Evolutionary conservation across 2,113 vertebrate species (phyloP).

Genomic region (Setophaga coronata): DNA sequence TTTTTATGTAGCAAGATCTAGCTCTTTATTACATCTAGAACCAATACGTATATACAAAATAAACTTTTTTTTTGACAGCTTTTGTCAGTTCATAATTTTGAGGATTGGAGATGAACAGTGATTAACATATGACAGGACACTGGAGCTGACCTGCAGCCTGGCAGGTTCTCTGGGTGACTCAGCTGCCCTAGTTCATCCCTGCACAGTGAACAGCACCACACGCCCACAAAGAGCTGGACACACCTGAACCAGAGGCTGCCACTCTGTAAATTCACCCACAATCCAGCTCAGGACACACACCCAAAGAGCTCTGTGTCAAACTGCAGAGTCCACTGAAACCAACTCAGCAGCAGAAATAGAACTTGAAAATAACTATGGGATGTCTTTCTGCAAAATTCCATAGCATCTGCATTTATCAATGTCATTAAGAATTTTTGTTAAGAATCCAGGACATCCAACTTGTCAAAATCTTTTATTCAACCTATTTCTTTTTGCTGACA

Average conservation of each 20-base stretch:
- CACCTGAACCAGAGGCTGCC: neutral
- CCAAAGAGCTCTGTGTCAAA: neutral
- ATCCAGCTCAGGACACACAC: neutral
- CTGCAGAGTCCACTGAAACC: neutral
- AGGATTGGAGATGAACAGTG: neutral
- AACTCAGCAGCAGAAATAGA: neutral
- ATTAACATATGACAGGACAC: neutral
- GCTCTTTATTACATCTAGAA: neutral
- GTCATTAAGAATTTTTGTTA: neutral
- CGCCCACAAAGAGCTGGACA: neutral
- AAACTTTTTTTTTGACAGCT: neutral
- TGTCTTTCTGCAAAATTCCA: neutral
- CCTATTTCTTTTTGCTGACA: neutral
- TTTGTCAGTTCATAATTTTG: neutral
- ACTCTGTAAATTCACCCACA: neutral
- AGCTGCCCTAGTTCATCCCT: rapidly evolving
- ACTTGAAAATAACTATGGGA: neutral
- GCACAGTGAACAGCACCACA: neutral
- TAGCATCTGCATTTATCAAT: neutral
- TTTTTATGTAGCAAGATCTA: neutral
- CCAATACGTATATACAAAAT: neutral
- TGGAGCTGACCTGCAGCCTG: neutral
- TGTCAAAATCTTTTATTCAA: neutral
- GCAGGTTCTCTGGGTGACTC: neutral
- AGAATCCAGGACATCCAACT: neutral